Evolutionary conservation across 2,888 invertebrate species (phyloP).

Genomic region (Cerceris rybyensis): DNA sequence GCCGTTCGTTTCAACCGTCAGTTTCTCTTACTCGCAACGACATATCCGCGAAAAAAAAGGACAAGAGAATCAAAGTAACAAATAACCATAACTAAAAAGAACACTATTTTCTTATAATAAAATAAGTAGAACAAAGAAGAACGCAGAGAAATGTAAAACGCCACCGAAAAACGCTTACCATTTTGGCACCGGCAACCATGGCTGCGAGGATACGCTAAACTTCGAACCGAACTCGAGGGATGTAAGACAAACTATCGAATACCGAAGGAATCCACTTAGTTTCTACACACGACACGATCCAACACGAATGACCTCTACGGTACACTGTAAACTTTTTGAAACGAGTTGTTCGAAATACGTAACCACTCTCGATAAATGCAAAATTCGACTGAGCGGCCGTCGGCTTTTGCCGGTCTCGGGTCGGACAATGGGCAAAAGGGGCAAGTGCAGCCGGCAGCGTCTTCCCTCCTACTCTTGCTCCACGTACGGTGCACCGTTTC

Average conservation of each 20-base stretch:
- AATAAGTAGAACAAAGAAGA: not conserved
- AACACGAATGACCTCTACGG: slow-evolving; percentile 4
- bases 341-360: not conserved
- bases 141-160: not conserved
- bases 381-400: slow-evolving; percentile 37
- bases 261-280: not conserved
- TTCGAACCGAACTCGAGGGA: slow-evolving; percentile 25
- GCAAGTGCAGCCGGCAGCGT: slow-evolving; percentile 76
- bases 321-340: slow-evolving; percentile 8
- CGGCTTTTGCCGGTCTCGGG: slow-evolving; percentile 56
- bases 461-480: slow-evolving; percentile 36
- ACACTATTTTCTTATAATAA: not conserved
- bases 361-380: slow-evolving; percentile 7
- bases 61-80: not conserved
- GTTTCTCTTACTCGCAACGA: not conserved
- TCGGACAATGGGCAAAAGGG: slow-evolving; percentile 74
- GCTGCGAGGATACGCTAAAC: slow-evolving; percentile 47
- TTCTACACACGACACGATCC: not conserved
- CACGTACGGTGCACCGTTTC: slow-evolving; percentile 37
- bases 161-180: slow-evolving; percentile 70
- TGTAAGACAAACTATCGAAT: not conserved
- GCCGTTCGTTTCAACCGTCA: slow-evolving; percentile 17
- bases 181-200: slow-evolving; percentile 78
- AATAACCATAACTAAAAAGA: slow-evolving; percentile 11
- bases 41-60: not conserved